A percentile compares a stretch with the other conserved stretches of the same genome.
Conservation (phyloP, 2,797 vertebrate genomes). For the Pangasius sanitwongsei region DNA sequence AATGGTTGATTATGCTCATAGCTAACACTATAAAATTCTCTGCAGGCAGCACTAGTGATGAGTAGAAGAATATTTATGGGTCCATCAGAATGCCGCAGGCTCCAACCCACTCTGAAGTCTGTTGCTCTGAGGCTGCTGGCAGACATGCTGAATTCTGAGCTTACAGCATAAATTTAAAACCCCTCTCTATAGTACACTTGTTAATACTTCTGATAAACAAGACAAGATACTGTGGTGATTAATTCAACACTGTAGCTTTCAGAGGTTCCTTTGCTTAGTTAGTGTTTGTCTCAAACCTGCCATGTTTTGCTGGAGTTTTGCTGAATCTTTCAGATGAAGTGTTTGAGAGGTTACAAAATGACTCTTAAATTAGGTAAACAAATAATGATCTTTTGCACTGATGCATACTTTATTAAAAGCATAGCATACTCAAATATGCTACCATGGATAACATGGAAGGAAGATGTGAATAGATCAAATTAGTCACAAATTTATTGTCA, state of each 20-base stretch:
- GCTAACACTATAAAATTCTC: background rate
- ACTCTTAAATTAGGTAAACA: background rate
- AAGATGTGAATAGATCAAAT: background rate
- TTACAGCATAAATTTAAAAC: background rate
- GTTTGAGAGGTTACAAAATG: background rate
- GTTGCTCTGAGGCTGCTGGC: background rate
- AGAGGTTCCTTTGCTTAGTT: background rate
- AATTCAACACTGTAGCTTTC: background rate
- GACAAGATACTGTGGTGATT: background rate
- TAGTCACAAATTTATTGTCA: background rate
- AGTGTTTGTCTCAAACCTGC: background rate
- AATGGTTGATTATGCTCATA: constrained; percentile 2
- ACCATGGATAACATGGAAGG: background rate
- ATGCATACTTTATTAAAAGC: background rate
- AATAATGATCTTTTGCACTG: background rate
- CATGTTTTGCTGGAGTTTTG: background rate
- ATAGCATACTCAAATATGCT: background rate
- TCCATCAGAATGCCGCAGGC: background rate
- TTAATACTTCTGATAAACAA: background rate
- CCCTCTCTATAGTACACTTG: background rate
- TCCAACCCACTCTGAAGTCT: background rate
- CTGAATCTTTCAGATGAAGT: background rate
- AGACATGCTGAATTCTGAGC: background rate
- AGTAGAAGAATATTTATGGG: background rate
- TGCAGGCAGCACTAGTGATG: background rate